Base-by-base conservation (phyloP, 2,888 invertebrate species). In the Monoplex corrugatus region DNA sequence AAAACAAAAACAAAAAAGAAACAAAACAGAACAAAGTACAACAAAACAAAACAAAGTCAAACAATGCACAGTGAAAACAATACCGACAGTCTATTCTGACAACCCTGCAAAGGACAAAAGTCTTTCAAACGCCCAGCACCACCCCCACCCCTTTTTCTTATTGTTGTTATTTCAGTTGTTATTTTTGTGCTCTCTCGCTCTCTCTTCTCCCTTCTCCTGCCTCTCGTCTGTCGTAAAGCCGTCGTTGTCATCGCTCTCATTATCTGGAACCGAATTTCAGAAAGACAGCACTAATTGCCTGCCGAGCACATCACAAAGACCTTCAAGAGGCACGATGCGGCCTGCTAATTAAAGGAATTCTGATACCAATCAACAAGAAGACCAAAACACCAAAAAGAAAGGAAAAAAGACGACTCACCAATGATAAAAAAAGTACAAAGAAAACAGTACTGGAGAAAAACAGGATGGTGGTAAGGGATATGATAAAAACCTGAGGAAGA, bases 291-390 rank as follows among this genome's bases (percentile, higher is more conserved):
- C 68, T 68, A 68, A 68, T 68, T 68, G 68, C n/a, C 68, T 68
- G n/a, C n/a, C 68, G 8, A n/a, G 28, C 23, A 23, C n/a, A 23
- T 68, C n/a, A 68, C 68, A 68, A 68, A 68, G 68, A 68, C 32
- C 68, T 68, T n/a, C n/a, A 68, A 68, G n/a, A n/a, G 68, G 28
- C 68, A 68, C n/a, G 68, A 68, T 16, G 16, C 6, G n/a, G 68
- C 68, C n/a, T 68, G 68, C 68, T n/a, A 68, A 68, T 68, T 68
- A 68, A 68, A 68, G 32, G 68, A 68, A 68, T 28, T 68, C 32
- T 68, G 68, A 68, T 68, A 80, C 40, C 38, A 80, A 35, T 23
- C 78, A 86, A 86, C 19, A 35, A 57, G 43, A n/a, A 68, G 23
- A n/a, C n/a, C 6, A n/a, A n/a, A 68, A 63, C 6, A n/a, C 8